phyloP scores from a whole-genome alignment of 1,140 invertebrate genomes.

The Marisa cornuarietis region DNA sequence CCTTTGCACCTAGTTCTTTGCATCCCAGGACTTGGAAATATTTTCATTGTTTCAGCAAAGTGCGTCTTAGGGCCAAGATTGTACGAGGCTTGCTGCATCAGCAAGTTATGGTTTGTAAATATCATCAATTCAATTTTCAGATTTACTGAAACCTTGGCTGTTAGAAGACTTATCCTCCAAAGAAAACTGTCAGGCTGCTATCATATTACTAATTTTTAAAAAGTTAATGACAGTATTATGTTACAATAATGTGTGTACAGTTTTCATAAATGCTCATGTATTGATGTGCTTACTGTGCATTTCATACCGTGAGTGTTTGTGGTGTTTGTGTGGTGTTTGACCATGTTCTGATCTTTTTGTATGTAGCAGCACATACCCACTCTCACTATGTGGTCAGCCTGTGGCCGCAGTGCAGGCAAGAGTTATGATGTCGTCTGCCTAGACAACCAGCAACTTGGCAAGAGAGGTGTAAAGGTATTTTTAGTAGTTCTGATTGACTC shows the following conservation, averaged over 20 bases:
- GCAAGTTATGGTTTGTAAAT: slow-evolving; percentile 31
- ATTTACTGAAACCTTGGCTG: no score
- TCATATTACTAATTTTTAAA: no score
- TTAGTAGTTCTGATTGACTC: background rate
- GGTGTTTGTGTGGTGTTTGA: no score
- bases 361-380: slow-evolving; percentile 44
- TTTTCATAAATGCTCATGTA: no score
- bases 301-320: no score
- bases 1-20: background rate
- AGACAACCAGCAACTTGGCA: slow-evolving; percentile 17
- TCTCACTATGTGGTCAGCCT: slow-evolving; percentile 59
- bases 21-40: background rate
- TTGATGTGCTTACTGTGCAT: no score
- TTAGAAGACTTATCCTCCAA: no score
- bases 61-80: slow-evolving; percentile 46
- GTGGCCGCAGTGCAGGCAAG: slow-evolving; percentile 52
- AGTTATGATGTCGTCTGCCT: slow-evolving; percentile 58
- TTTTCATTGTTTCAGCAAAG: slow-evolving; percentile 43
- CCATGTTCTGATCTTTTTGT: slow-evolving; percentile 14
- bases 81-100: slow-evolving; percentile 29
- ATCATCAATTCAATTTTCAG: no score
- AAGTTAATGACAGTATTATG: no score
- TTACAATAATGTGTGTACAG: no score
- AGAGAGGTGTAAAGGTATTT: background rate
- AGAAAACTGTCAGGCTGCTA: no score